Evolutionary conservation across 2,113 vertebrate genomes (phyloP), one percentile per base, ranked within the genome.

Genomic region (Murina feae): DNA sequence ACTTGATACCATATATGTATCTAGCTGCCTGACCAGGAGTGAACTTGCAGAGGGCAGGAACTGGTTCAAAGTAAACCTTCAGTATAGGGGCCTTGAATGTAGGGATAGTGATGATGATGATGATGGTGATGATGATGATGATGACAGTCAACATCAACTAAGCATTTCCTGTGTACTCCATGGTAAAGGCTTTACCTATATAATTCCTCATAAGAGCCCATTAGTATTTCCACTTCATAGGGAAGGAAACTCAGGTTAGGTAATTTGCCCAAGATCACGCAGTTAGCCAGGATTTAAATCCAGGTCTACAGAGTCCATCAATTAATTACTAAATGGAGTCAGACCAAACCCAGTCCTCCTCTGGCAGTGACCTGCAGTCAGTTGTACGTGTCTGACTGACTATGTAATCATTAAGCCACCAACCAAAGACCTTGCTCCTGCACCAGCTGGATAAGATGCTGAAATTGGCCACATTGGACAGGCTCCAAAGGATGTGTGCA

Each of bases 171-270:
- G 0, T 90, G 39, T 55, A 68, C 18, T 39, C 47, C 14, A 84
- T 30, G 65, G 65, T 84, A 55, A 84, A 79, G 76, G 44, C n/a
- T 92, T 92, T 42, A 65, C 37, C 49, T 81, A 94, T 21, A 25
- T n/a, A 75, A n/a, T 78, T 79, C 37, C 21, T 85, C 63, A 25
- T 86, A 72, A 87, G 21, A 83, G 81, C 6, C 42, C 28, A 78
- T 78, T 92, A 23, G 63, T 83, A 86, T 86, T 95, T 92, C 42
- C 30, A 65, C 44, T 92, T 75, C 17, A 32, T 66, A 89, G 55
- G 9, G 88, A 75, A 79, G 35, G 47, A 95, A 87, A 20, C 37
- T 63, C 37, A 83, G 28, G 14, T 89, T 90, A 91, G 23, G 47
- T 72, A 51, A 86, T 91, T 91, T 91, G 7, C 13, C 44, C 53